Conservation (phyloP, 2,113 vertebrate genomes). For the Amphiprion percula region DNA sequence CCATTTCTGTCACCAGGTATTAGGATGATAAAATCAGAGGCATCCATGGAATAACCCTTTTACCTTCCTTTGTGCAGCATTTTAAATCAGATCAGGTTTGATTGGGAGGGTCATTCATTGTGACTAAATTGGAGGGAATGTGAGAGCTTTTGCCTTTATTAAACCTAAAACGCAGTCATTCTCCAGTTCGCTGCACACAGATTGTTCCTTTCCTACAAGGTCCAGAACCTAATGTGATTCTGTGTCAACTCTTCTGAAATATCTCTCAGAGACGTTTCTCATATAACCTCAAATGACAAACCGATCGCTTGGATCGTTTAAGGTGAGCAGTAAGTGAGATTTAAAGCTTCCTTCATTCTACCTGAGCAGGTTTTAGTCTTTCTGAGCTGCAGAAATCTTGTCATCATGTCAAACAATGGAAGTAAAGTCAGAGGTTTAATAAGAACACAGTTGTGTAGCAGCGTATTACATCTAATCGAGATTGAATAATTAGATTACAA, state of each 20-base stretch:
- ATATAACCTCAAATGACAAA: conserved; percentile 60
- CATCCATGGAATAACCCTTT: conserved; percentile 25
- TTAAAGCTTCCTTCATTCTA: conserved; percentile 19
- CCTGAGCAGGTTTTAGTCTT: not conserved
- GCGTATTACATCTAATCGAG: too few relatives aligned
- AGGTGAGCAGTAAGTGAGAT: conserved; percentile 37
- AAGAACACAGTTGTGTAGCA: too few relatives aligned
- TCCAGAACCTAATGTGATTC: conserved; percentile 15
- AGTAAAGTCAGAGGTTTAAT: too few relatives aligned
- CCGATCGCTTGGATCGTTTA: conserved; percentile 46
- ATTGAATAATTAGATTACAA: too few relatives aligned
- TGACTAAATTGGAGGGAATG: conserved; percentile 48
- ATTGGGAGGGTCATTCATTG: conserved; percentile 45
- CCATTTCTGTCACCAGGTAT: not conserved
- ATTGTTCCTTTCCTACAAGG: conserved; percentile 46
- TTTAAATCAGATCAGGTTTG: conserved; percentile 34
- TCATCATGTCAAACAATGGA: too few relatives aligned
- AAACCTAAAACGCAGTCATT: conserved; percentile 53
- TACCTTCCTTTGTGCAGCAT: conserved; percentile 8
- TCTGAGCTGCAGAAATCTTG: too few relatives aligned
- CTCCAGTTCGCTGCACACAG: conserved; percentile 48
- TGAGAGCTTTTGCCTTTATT: conserved; percentile 37
- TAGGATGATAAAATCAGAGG: not conserved
- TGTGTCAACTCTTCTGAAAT: conserved; percentile 34
- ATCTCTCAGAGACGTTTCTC: conserved; percentile 55